Base-by-base conservation (phyloP, 2,888 invertebrate species). In the Crepidodera aurea region DNA sequence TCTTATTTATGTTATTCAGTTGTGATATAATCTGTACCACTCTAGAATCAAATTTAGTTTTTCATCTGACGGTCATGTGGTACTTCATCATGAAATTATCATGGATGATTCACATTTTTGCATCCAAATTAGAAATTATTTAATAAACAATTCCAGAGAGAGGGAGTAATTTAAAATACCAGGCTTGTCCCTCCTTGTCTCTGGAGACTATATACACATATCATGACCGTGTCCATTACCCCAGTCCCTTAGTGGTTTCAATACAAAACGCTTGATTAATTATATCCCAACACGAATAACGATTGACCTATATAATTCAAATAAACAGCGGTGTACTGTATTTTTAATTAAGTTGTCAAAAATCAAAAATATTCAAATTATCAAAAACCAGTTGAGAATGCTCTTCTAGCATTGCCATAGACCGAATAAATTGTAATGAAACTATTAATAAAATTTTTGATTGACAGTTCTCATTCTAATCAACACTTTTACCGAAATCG, bases 271-370 rank as follows among this genome's bases (percentile, higher is more conserved):
- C 15, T 22, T 51, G 46, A 37, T 27, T 51, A 62, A 62, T 62
- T 57, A 46, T 55, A 19, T 10, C 40, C 29, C 56, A 22, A 57
- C 62, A 51, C 44, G 56, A 39, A 57, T 51, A 54, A 48, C 56
- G 44, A 62, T 56, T 48, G 62, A 62, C 57, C 62, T 34, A 61
- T 10, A 51, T 56, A 44, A 37, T 10, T 13, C 15, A 50, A 34
- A 19, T 15, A 22, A 19, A 3, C 46, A 46, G 46, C 13, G 46
- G 12, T 13, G 46, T 46, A 25, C 2, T 8, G n/a, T 32, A 5
- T 32, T 8, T 32, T 4, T 22, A 22, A 22, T 22, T 22, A 22
- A 22, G 6, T 22, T 4, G 2, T 22, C 2, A 22, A 6, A 22
- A 22, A 22, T 22, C 6, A 6, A 22, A 22, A 22, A 22, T 22